Percentiles rank a stretch among this genome's conserved stretches.
Evolutionary conservation across 2,113 vertebrate species (phyloP).

Genomic region (Sclerurus mexicanus): DNA sequence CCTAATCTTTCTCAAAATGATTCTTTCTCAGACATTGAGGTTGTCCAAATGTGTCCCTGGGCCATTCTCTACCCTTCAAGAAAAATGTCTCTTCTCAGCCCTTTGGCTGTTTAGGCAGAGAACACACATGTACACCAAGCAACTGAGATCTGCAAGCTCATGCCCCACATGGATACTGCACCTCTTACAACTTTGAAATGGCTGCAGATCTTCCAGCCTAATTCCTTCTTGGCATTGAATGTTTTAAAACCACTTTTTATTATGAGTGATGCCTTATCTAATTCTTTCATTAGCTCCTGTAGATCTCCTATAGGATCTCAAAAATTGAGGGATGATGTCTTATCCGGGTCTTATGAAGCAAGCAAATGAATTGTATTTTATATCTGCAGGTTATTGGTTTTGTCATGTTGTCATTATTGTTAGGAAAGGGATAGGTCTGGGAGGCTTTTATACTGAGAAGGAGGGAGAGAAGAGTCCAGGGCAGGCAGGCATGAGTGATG

Average conservation of each 20-base stretch:
- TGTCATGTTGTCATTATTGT: conserved; percentile 64
- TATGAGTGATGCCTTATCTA: background rate
- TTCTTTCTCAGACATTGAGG: background rate
- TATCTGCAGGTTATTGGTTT: conserved; percentile 60
- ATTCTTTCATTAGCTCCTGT: conserved; percentile 7
- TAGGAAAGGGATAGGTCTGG: conserved; percentile 44
- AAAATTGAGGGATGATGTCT: background rate
- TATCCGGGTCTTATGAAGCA: conserved; percentile 30
- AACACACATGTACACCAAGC: background rate
- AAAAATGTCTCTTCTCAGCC: background rate
- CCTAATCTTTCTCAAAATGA: background rate
- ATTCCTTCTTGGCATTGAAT: background rate
- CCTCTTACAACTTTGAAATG: conserved; percentile 16
- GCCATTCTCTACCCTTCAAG: background rate
- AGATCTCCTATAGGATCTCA: conserved; percentile 28
- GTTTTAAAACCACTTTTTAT: conserved; percentile 29
- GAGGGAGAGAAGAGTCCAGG: conserved; percentile 9
- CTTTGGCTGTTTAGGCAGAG: background rate
- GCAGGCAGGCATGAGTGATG: conserved; percentile 59
- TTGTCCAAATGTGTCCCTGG: background rate
- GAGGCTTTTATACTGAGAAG: conserved; percentile 32
- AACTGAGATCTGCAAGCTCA: background rate
- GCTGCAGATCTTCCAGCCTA: background rate
- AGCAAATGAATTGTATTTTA: conserved; percentile 46
- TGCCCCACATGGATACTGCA: background rate